Evolutionary conservation across 2,797 vertebrate genomes (phyloP), one percentile per base, ranked within the genome.

Genomic region (Eidolon dupreanum): DNA sequence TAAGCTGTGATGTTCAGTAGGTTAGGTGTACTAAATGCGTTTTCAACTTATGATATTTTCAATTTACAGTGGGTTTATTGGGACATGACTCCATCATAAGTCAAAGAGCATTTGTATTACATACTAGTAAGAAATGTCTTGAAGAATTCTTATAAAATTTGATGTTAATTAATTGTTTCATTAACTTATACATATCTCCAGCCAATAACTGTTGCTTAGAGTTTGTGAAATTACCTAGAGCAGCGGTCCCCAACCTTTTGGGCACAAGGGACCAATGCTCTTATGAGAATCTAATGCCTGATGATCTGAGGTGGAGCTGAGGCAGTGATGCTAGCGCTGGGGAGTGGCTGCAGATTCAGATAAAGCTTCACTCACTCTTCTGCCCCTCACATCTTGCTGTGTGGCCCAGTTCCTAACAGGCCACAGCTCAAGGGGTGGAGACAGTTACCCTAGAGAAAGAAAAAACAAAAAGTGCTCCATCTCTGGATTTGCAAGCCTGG

Each of bases 381-480:
- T 49, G 15, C 49, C 15, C 49, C 49, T 49, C 15, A 49, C 15
- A 4, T 16, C 15, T 15, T 49, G 49, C 49, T 49, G 49, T 49
- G 49, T 4, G 49, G 49, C 15, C 49, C 15, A 16, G 15, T 49
- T 49, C 49, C 15, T 49, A 49, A 49, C 49, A 49, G 13, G 46
- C 46, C 46, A 46, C 46, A 46, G 46, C 46, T 46, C 46, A 46
- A 15, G 49, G 15, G 49, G 15, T 16, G 15, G 49, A 15, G 49
- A 49, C 49, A 49, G 49, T 49, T 49, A 15, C 53, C 20, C n/a
- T 20, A 57, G 74, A 79, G 51, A 57, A 90, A 81, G n/a, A 11
- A 22, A 46, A 75, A 11, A 10, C 13, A 19, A 11, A 55, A 28
- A 38, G 3, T 6, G 2, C 17, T 26, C 31, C 0, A 0, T 19